Evolutionary conservation across 2,113 vertebrate genomes (phyloP).

Genomic region (Ranitomeya variabilis): DNA sequence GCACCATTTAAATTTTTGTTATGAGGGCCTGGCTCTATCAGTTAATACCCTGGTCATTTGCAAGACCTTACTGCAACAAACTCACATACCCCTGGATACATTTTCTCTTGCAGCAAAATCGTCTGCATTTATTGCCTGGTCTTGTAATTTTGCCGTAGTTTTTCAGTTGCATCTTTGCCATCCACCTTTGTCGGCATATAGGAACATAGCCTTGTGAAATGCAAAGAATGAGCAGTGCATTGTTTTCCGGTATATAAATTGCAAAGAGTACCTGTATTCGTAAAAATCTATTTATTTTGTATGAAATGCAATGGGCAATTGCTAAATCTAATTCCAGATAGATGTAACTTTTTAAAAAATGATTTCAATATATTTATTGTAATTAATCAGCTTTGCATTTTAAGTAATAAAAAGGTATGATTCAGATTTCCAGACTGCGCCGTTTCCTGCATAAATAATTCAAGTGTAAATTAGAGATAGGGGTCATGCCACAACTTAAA

Average conservation of each 20-base stretch:
- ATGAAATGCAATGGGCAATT: not conserved
- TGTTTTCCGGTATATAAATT: not conserved
- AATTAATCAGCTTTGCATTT: slow-evolving; percentile 54
- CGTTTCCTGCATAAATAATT: slow-evolving; percentile 55
- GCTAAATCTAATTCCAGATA: slow-evolving; percentile 32
- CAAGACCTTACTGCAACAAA: too few species aligned
- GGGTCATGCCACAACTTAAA: slow-evolving; percentile 56
- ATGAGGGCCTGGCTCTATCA: too few species aligned
- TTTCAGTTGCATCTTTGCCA: not conserved
- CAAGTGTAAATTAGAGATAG: slow-evolving; percentile 56
- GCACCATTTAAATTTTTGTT: too few species aligned
- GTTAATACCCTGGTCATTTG: too few species aligned
- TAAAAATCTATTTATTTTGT: slow-evolving; percentile 30
- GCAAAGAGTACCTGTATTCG: not conserved
- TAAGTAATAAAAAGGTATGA: slow-evolving; percentile 53
- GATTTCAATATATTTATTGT: slow-evolving; percentile 37
- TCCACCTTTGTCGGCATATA: not conserved
- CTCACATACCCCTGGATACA: too few species aligned
- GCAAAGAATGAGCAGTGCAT: too few species aligned
- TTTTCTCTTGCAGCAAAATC: too few species aligned
- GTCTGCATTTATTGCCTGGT: too few species aligned
- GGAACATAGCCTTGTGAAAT: too few species aligned
- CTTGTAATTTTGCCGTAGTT: not conserved
- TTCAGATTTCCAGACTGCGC: slow-evolving; percentile 56
- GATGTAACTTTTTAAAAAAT: slow-evolving; percentile 30